Evolutionary conservation across 2,797 vertebrate genomes (phyloP).

Genomic region (Emys orbicularis): DNA sequence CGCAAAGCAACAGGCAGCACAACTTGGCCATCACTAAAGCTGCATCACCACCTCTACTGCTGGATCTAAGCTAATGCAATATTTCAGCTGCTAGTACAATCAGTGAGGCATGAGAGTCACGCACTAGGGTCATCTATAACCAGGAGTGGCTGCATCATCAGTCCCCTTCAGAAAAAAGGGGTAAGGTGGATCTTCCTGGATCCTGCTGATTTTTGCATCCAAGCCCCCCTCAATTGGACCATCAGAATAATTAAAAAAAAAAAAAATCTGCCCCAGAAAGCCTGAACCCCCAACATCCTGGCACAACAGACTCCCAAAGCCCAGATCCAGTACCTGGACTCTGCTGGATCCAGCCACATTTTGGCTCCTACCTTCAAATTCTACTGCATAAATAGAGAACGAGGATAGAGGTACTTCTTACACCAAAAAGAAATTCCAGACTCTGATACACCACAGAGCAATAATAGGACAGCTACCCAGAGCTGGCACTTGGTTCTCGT

Average conservation of each 20-base stretch:
- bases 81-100: not conserved
- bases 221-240: not conserved
- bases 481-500: not conserved
- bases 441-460: not conserved
- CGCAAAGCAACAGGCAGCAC: not conserved
- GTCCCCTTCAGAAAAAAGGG: not conserved
- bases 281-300: not conserved
- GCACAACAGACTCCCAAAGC: not conserved
- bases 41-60: not conserved
- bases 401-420: not conserved
- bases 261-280: not conserved
- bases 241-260: not conserved
- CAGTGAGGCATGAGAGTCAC: not conserved
- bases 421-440: not conserved
- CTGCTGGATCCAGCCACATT: not conserved
- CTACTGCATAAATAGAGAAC: not conserved
- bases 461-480: not conserved
- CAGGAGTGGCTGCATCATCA: not conserved
- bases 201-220: not conserved
- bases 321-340: not conserved
- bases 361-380: rapidly evolving
- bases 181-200: not conserved
- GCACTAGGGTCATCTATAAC: not conserved
- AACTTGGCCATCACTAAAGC: not conserved
- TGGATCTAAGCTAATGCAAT: not conserved